A percentile compares a stretch with the other conserved stretches of the same genome.
Evolutionary conservation across 2,888 invertebrate species (phyloP).

Genomic region (Leucophenga montana): DNA sequence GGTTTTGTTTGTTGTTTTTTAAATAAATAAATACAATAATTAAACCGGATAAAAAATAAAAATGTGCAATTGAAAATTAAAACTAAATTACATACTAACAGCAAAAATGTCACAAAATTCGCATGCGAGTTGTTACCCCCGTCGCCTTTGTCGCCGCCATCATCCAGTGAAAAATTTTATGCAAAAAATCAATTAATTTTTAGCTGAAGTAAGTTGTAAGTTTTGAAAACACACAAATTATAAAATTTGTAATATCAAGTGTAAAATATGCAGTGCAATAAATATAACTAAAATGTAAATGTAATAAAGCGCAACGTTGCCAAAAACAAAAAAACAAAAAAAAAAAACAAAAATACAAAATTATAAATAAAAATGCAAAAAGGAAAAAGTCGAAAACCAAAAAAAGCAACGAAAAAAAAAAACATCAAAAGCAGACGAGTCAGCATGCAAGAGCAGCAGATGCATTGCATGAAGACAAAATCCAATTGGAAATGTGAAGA

Average conservation of each 20-base stretch:
- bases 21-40: too few species aligned
- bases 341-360: neutral
- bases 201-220: constrained; percentile 35
- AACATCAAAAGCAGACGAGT: neutral
- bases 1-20: too few species aligned
- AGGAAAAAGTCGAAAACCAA: neutral
- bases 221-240: constrained; percentile 21
- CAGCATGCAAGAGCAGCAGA: too few species aligned
- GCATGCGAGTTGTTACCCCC: too few species aligned
- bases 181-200: constrained; percentile 66
- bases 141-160: neutral
- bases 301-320: neutral
- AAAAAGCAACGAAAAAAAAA: neutral
- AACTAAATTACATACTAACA: too few species aligned
- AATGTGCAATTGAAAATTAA: too few species aligned
- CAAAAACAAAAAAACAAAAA: neutral
- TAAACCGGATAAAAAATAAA: too few species aligned
- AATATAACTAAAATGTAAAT: constrained; percentile 13
- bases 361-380: neutral
- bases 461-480: too few species aligned
- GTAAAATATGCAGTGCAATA: constrained; percentile 11
- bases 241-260: too few species aligned
- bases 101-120: too few species aligned
- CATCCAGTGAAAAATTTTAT: constrained; percentile 35
- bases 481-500: too few species aligned